Conservation (phyloP, 2,797 vertebrate species). For the Premnoplex brunnescens region DNA sequence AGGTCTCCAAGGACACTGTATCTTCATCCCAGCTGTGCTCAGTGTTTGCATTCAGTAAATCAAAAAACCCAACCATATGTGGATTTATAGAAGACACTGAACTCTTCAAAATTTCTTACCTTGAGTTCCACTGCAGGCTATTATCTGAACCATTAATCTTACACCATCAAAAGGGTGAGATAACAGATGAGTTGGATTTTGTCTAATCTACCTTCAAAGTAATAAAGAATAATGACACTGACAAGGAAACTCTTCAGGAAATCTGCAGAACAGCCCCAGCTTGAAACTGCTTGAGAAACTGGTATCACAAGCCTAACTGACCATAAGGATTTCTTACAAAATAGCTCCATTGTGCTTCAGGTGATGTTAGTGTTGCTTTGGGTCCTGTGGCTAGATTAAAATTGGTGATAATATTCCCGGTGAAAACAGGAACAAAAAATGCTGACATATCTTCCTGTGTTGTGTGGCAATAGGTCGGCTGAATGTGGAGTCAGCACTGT, state of each 20-base stretch:
- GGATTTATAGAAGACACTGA: slow-evolving; percentile 8
- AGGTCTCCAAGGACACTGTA: neutral
- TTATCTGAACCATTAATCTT: slow-evolving; percentile 49
- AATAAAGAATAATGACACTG: slow-evolving; percentile 50
- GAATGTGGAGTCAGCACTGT: neutral
- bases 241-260: neutral
- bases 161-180: slow-evolving; percentile 15
- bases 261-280: neutral
- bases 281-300: neutral
- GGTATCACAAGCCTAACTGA: neutral
- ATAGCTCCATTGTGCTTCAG: neutral
- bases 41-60: neutral
- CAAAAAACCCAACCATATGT: neutral
- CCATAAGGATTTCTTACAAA: neutral
- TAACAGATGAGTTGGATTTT: slow-evolving; percentile 57
- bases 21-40: neutral
- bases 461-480: neutral
- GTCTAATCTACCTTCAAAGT: slow-evolving; percentile 43
- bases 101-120: neutral
- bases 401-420: neutral
- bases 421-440: neutral
- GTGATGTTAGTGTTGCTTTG: neutral
- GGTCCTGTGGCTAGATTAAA: neutral
- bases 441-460: neutral
- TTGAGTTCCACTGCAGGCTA: neutral